Conservation (phyloP, 1,140 invertebrate genomes). For the Drosophila athabasca region DNA sequence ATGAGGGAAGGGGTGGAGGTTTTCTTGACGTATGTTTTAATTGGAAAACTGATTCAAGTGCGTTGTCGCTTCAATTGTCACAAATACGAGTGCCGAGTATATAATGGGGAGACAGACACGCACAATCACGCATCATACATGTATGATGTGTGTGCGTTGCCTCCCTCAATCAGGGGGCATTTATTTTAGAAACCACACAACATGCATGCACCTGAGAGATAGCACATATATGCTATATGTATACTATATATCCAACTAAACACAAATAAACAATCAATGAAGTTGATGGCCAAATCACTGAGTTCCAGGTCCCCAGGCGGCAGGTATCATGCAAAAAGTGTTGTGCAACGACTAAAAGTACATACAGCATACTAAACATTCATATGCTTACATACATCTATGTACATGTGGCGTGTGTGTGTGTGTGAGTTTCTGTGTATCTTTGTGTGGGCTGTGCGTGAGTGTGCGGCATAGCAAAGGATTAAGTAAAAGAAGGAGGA, state of each 20-base stretch:
- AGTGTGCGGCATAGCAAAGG: constrained; percentile 42
- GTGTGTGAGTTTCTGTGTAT: constrained; percentile 39
- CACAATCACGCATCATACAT: constrained; percentile 2
- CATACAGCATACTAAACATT: constrained; percentile 29
- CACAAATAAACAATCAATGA: constrained; percentile 28
- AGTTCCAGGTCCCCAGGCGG: no score
- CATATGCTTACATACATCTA: constrained; percentile 19
- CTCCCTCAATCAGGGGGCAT: constrained; percentile 2
- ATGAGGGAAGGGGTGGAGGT: constrained; percentile 7
- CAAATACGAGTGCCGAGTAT: no score
- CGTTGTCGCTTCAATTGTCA: constrained; percentile 26
- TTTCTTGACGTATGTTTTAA: constrained; percentile 30
- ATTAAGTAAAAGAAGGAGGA: constrained; percentile 11
- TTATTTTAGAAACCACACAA: constrained; percentile 37
- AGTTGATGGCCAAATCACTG: constrained; percentile 39
- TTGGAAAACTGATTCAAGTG: constrained; percentile 39
- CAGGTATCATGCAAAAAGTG: constrained; percentile 23
- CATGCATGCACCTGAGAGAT: constrained; percentile 22
- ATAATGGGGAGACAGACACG: constrained; percentile 7
- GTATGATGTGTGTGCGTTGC: constrained; percentile 9
- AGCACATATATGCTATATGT: no score
- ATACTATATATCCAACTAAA: constrained; percentile 1
- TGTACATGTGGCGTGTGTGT: constrained; percentile 21
- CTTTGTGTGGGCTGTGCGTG: constrained; percentile 47
- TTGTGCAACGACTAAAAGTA: constrained; percentile 30